phyloP scores from a whole-genome alignment of 2,113 vertebrate genomes.

The Pelecanus crispus region DNA sequence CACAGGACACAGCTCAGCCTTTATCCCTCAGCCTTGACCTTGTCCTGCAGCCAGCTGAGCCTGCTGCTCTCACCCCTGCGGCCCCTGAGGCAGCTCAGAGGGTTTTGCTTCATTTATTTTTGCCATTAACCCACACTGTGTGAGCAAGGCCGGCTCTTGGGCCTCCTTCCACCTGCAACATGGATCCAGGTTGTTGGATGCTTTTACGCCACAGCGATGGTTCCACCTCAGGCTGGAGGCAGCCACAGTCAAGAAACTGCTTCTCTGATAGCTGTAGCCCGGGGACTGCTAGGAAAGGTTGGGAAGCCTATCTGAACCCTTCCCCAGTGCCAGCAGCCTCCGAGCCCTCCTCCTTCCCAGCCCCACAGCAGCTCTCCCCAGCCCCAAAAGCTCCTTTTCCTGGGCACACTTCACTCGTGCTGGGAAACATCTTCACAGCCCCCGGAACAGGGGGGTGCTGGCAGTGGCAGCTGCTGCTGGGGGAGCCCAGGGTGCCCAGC shows the following conservation, averaged over 20 bases:
- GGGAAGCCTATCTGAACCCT: neutral
- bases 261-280: neutral
- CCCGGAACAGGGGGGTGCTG: too few relatives aligned
- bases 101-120: neutral
- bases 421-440: neutral
- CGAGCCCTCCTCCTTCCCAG: neutral
- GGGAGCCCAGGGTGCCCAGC: neutral
- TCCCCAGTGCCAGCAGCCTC: rapidly evolving
- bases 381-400: neutral
- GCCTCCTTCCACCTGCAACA: neutral
- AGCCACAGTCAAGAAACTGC: neutral
- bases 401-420: rapidly evolving
- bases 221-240: neutral
- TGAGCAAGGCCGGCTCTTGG: rapidly evolving
- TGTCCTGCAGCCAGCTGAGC: rapidly evolving
- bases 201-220: neutral
- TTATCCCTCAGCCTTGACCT: neutral
- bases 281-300: neutral
- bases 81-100: neutral
- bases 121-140: rapidly evolving
- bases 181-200: too few relatives aligned
- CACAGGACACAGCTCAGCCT: too few relatives aligned
- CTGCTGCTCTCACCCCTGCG: too few relatives aligned
- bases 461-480: neutral
- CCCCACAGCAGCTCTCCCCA: neutral